Evolutionary conservation across 2,113 vertebrate genomes (phyloP).

Genomic region (Pluvialis apricaria): DNA sequence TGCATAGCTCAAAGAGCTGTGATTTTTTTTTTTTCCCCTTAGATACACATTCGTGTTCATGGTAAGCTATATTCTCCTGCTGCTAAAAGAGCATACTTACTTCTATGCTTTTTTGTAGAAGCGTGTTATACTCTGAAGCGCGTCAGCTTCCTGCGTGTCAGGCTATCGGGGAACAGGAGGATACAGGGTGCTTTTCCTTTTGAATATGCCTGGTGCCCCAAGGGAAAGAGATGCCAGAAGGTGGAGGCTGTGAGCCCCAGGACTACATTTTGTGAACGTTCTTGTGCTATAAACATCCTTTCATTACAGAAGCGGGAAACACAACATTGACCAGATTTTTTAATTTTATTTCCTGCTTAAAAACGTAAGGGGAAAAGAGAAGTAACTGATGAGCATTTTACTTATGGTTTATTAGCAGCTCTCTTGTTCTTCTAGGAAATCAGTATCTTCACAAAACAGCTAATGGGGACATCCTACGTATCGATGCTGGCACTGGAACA

Average conservation of each 20-base stretch:
- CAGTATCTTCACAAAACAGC: conserved; percentile 72
- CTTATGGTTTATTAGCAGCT: background rate
- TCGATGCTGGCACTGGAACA: conserved; percentile 43
- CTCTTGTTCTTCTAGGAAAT: conserved; percentile 65
- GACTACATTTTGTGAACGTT: background rate
- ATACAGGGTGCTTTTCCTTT: background rate
- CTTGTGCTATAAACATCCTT: background rate
- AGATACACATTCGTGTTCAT: fast-evolving
- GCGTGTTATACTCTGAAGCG: background rate
- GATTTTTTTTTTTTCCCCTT: background rate
- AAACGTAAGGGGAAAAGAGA: background rate
- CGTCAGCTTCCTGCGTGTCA: background rate
- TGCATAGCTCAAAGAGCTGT: fast-evolving
- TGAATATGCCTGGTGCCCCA: background rate
- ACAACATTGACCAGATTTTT: background rate
- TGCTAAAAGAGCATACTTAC: background rate
- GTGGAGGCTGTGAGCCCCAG: background rate
- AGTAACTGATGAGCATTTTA: background rate
- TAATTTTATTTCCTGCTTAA: background rate
- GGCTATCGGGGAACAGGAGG: background rate
- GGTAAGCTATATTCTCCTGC: background rate
- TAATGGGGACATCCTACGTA: conserved; percentile 57
- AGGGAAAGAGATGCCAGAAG: background rate
- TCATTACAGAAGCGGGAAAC: background rate
- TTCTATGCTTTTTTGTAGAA: background rate